Conservation (phyloP, 2,888 invertebrate species). For the Caenorhabditis auriculariae region DNA sequence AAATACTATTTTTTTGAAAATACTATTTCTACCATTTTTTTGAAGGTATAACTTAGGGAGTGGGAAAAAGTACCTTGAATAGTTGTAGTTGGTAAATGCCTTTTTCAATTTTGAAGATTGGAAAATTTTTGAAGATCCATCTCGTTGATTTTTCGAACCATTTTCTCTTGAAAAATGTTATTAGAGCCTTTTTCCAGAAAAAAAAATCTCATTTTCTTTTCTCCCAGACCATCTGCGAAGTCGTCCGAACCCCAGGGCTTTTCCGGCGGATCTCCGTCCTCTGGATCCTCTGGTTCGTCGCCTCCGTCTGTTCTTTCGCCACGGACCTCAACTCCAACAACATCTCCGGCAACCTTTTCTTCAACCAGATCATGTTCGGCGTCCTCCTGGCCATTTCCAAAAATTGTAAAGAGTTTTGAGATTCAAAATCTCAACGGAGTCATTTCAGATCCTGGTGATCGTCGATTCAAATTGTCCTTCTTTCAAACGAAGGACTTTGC, state of each 20-base stretch:
- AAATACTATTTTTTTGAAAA: no score
- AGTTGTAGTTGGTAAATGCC: no score
- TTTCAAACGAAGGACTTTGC: conserved; percentile 46
- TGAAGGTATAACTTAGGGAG: no score
- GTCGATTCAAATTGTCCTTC: conserved; percentile 34
- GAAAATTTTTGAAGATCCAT: no score
- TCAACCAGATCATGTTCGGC: conserved; percentile 54
- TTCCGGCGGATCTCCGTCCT: conserved; percentile 37
- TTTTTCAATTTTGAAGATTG: no score
- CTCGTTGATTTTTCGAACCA: no score
- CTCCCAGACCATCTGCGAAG: conserved; percentile 19
- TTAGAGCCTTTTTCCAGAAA: no score
- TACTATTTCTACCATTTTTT: no score
- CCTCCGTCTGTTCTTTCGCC: conserved; percentile 51
- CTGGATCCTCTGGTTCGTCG: conserved; percentile 56
- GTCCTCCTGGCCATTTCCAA: conserved; percentile 49
- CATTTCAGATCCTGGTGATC: conserved; percentile 31
- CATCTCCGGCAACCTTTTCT: conserved; percentile 49
- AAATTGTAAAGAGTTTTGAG: conserved; percentile 10
- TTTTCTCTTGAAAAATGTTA: no score
- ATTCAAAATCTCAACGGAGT: no score
- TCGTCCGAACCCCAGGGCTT: conserved; percentile 34
- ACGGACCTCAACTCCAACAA: conserved; percentile 53
- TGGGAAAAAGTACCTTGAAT: no score
- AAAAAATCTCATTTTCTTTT: no score